Evolutionary conservation across 1,140 invertebrate genomes (phyloP), one percentile per base, ranked within the genome.

Genomic region (Cydia splendana): DNA sequence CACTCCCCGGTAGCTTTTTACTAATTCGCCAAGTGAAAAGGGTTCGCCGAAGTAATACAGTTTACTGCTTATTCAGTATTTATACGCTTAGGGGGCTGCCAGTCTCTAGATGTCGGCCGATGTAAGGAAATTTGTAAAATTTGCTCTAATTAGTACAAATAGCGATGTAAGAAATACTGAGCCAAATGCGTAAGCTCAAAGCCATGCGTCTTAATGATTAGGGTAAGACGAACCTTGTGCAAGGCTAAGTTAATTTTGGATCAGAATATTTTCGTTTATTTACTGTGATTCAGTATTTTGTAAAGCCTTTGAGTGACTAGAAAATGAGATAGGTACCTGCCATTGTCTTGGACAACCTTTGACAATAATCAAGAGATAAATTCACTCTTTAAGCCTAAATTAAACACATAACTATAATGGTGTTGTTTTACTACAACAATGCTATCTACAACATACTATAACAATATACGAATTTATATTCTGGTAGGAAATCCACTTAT

Each of bases 1-100:
- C 91, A 91, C 91, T 92, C 89, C 90, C 91, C 89, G 86, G 88
- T 91, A 87, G 91, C 90, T 93, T 93, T 93, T 93, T 93, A 93
- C 91, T 93, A 93, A 93, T 93, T 93, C 89, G 91, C 91, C 90
- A 93, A 93, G 91, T 93, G 91, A 93, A 93, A 93, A 93, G 91
- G 91, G 91, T 93, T 93, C 90, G 87, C 80, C 83, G 89, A 91
- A 93, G 91, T 91, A 93, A 93, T 92, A 93, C 91, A 91, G 91
- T 92, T 93, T 92, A 91, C 90, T 93, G 91, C 91, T 93, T 93
- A 93, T 93, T 92, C 91, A 93, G 91, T 93, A 93, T 93, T 93
- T 93, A 93, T 92, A 88, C 88, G 86, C 83, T 85, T 77, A 79
- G 84, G 89, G 91, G 88, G 91, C 87, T 85, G 88, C 87, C 86